Percentiles rank a stretch among this genome's conserved stretches.
phyloP scores from a whole-genome alignment of 2,797 vertebrate genomes.

The Notoglanidium macrostoma region DNA sequence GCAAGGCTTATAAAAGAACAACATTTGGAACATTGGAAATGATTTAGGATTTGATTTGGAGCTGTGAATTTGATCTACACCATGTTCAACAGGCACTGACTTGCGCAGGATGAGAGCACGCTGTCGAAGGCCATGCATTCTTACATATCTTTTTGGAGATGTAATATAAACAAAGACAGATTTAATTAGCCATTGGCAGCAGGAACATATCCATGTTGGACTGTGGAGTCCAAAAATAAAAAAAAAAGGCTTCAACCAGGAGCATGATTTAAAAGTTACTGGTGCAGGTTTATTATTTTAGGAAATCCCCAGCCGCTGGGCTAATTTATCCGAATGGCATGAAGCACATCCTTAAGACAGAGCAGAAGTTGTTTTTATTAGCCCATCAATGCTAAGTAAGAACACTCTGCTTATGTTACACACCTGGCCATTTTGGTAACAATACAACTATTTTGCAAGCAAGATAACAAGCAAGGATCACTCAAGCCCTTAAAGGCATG shows the following conservation, averaged over 20 bases:
- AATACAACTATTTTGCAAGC: conserved; percentile 7
- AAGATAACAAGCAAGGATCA: neutral
- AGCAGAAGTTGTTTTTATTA: conserved; percentile 25
- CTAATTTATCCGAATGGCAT: conserved; percentile 53
- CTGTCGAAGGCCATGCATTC: conserved; percentile 46
- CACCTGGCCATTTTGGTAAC: conserved; percentile 21
- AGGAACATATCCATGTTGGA: conserved; percentile 71
- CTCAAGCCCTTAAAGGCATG: neutral
- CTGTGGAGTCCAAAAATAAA: conserved; percentile 52
- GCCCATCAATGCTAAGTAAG: conserved; percentile 18
- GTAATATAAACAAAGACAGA: conserved; percentile 72
- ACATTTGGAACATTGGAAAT: conserved; percentile 63
- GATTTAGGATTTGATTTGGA: conserved; percentile 70
- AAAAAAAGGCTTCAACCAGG: conserved; percentile 63
- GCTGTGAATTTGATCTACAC: conserved; percentile 63
- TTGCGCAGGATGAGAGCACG: conserved; percentile 52
- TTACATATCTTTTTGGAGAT: conserved; percentile 64
- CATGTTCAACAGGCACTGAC: conserved; percentile 63
- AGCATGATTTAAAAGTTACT: conserved; percentile 70
- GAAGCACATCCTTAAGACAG: conserved; percentile 32
- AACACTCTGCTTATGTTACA: neutral
- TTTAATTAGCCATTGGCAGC: conserved; percentile 76
- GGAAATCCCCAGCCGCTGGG: conserved; percentile 69
- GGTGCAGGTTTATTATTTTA: conserved; percentile 69
- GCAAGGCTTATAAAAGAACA: neutral